Evolutionary conservation across 1,140 invertebrate species (phyloP).

Genomic region (Drosophila watanabei): DNA sequence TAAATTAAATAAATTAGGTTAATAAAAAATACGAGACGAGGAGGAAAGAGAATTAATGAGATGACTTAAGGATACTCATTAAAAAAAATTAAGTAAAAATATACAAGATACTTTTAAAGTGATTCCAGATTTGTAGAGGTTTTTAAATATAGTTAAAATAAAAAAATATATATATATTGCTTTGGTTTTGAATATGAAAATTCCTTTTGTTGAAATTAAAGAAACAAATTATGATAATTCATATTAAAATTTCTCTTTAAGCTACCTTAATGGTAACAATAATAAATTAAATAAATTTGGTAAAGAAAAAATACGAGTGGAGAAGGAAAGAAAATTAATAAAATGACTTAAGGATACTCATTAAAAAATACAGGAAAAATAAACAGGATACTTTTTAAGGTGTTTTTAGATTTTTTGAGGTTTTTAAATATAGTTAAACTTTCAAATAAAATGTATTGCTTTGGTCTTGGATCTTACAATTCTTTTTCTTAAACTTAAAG

Average conservation of each 20-base stretch:
- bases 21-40: conserved; percentile 28
- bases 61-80: background rate
- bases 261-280: conserved; percentile 21
- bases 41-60: conserved; percentile 1
- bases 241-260: no score
- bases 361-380: background rate
- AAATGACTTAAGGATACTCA: background rate
- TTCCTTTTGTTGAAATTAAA: background rate
- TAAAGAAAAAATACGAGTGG: conserved; percentile 31
- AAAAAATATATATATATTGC: background rate
- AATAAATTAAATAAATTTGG: conserved; percentile 32
- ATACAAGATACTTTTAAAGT: fast-evolving
- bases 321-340: conserved; percentile 5
- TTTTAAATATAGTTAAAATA: no score
- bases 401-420: fast-evolving
- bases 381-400: no score
- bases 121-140: fast-evolving
- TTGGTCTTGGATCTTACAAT: no score
- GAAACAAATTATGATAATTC: no score
- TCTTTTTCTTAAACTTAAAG: no score
- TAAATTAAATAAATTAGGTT: conserved; percentile 28
- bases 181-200: background rate
- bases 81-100: background rate
- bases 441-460: background rate
- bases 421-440: no score